These are phyloP conservation scores for Tetragonula clypearis DNA, from an alignment of 1,140 invertebrate genomes.

Conservation along the genomic window DNA sequence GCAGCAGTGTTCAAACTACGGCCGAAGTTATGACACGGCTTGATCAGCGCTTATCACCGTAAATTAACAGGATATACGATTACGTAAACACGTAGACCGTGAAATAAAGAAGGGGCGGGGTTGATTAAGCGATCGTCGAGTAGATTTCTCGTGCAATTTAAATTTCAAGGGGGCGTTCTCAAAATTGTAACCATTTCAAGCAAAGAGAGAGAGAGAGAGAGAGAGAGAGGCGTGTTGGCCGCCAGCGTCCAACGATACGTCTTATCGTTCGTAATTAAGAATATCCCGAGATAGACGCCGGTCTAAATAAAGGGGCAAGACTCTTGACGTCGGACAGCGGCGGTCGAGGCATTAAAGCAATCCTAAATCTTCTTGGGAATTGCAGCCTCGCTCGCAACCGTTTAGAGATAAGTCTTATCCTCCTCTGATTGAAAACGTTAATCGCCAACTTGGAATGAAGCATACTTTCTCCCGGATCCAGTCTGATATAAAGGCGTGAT, in stretches of 20 bases:
- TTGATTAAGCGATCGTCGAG: neutral
- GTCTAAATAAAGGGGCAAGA: constrained; percentile 32
- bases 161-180: neutral
- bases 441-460: constrained; percentile 25
- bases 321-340: constrained; percentile 6
- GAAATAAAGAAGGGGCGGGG: neutral
- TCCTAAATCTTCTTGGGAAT: constrained; percentile 34
- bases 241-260: neutral
- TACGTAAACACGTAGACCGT: neutral
- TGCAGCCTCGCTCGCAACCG: constrained; percentile 4
- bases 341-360: neutral
- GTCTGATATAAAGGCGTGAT: neutral
- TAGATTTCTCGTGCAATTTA: constrained; percentile 8
- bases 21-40: neutral
- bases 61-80: constrained; percentile 26
- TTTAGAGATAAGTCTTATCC: constrained; percentile 39
- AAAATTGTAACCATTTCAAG: neutral
- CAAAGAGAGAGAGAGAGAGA: too few relatives aligned
- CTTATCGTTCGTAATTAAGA: constrained; percentile 35
- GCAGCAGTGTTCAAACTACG: neutral
- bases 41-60: neutral
- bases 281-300: neutral
- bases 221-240: too few relatives aligned
- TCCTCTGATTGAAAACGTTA: constrained; percentile 39
- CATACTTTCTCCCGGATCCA: neutral